Conservation (phyloP, 1,140 invertebrate genomes). For the Artemia franciscana region DNA sequence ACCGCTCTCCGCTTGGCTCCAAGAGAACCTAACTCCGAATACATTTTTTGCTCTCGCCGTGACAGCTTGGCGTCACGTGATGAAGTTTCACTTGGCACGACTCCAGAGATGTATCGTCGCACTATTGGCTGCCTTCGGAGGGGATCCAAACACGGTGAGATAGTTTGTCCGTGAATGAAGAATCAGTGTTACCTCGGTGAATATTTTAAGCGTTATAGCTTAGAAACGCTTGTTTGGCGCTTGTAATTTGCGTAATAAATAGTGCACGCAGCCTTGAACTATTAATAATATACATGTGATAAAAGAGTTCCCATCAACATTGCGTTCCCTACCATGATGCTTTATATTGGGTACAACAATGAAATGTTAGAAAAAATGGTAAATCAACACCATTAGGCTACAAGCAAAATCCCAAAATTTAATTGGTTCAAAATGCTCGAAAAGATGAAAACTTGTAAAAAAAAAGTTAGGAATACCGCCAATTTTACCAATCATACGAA, state of each 20-base stretch:
- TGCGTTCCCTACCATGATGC: not conserved
- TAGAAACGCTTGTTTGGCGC: not conserved
- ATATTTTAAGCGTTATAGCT: too few species aligned
- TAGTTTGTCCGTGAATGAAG: not conserved
- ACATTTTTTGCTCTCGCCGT: not conserved
- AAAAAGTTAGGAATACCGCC: too few species aligned
- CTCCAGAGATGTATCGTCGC: not conserved
- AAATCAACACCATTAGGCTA: too few species aligned
- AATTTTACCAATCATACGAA: too few species aligned
- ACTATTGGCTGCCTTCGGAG: not conserved
- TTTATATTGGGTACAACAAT: not conserved
- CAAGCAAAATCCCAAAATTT: too few species aligned
- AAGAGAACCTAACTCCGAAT: not conserved
- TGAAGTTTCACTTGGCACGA: not conserved
- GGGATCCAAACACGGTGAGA: not conserved
- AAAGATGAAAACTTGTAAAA: too few species aligned
- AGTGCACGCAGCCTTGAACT: not conserved
- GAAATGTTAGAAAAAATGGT: too few species aligned
- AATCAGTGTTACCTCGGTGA: too few species aligned
- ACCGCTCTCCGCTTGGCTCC: not conserved
- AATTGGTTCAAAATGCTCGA: too few species aligned
- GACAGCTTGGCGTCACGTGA: not conserved
- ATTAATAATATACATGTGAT: not conserved
- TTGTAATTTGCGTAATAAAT: not conserved
- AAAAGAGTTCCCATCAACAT: not conserved